These are phyloP conservation scores for Ceratosolen solmsi DNA, from an alignment of 1,140 invertebrate genomes.

Conservation along the genomic window DNA sequence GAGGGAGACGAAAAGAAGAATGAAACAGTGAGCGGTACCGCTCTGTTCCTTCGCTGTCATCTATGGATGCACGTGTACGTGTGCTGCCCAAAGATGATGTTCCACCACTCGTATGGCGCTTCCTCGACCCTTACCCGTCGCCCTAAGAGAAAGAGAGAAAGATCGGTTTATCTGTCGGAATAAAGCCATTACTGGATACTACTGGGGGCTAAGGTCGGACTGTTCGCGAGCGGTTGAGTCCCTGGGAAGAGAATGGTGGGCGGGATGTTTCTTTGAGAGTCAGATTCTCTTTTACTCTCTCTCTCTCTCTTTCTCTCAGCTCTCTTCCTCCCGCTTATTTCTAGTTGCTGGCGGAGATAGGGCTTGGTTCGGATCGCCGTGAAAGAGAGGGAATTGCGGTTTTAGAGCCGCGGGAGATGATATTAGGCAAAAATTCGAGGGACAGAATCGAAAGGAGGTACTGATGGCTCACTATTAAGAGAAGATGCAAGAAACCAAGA, in stretches of 20 bases:
- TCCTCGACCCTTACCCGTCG: neutral
- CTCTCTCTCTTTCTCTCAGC: conserved; percentile 1
- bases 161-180: conserved; percentile 64
- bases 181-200: conserved; percentile 62
- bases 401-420: conserved; percentile 8
- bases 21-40: conserved; percentile 3
- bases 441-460: neutral
- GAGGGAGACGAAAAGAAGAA: neutral
- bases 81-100: conserved; percentile 4
- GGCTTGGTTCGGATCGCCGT: neutral
- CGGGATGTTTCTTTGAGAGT: conserved; percentile 36
- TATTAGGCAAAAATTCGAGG: conserved; percentile 31
- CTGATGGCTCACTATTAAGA: conserved; percentile 6
- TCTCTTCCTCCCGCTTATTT: neutral
- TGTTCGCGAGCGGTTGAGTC: conserved; percentile 54
- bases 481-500: conserved; percentile 2
- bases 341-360: neutral
- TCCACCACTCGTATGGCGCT: neutral
- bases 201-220: conserved; percentile 48
- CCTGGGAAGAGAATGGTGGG: conserved; percentile 50
- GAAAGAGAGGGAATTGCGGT: conserved; percentile 2
- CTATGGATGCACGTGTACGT: neutral
- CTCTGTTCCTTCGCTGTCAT: neutral
- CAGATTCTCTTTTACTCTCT: conserved; percentile 29
- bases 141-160: conserved; percentile 46